Conservation (phyloP, 2,888 invertebrate species). For the Oxyteleia sp. region DNA sequence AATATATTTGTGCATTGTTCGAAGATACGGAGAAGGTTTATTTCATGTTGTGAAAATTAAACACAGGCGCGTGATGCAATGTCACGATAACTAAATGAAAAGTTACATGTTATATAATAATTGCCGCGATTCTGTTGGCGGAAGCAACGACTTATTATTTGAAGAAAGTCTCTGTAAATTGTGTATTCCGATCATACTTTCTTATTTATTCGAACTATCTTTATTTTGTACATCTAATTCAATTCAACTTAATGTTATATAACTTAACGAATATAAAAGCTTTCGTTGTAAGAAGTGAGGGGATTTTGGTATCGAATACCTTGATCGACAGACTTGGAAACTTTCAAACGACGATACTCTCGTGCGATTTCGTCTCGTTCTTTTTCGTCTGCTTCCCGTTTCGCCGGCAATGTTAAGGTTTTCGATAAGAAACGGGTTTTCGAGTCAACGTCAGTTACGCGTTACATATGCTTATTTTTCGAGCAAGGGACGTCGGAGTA, state of each 20-base stretch:
- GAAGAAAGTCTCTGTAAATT: too few species aligned
- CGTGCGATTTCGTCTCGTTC: slow-evolving; percentile 47
- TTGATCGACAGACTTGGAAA: slow-evolving; percentile 62
- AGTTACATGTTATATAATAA: slow-evolving; percentile 21
- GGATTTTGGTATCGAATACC: slow-evolving; percentile 60
- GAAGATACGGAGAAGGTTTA: slow-evolving; percentile 36
- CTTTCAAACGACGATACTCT: slow-evolving; percentile 48
- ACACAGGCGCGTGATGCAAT: slow-evolving; percentile 28
- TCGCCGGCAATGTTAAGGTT: slow-evolving; percentile 54
- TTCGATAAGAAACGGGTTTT: slow-evolving; percentile 76
- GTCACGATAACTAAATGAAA: too few species aligned
- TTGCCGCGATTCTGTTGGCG: neutral
- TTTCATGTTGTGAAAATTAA: slow-evolving; percentile 23
- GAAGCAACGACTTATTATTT: too few species aligned
- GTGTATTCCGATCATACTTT: neutral
- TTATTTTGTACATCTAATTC: slow-evolving; percentile 34
- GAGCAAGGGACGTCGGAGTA: neutral
- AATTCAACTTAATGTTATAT: slow-evolving; percentile 58
- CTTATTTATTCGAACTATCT: slow-evolving; percentile 26
- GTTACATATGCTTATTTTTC: slow-evolving; percentile 26
- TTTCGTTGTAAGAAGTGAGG: slow-evolving; percentile 34
- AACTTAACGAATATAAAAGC: slow-evolving; percentile 40
- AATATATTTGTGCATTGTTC: too few species aligned
- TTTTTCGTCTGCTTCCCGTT: slow-evolving; percentile 45
- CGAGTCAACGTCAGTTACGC: slow-evolving; percentile 43